Percentiles rank a stretch among this genome's conserved stretches.
Evolutionary conservation across 2,888 invertebrate species (phyloP).

Genomic region (Eupithecia pulchellata): DNA sequence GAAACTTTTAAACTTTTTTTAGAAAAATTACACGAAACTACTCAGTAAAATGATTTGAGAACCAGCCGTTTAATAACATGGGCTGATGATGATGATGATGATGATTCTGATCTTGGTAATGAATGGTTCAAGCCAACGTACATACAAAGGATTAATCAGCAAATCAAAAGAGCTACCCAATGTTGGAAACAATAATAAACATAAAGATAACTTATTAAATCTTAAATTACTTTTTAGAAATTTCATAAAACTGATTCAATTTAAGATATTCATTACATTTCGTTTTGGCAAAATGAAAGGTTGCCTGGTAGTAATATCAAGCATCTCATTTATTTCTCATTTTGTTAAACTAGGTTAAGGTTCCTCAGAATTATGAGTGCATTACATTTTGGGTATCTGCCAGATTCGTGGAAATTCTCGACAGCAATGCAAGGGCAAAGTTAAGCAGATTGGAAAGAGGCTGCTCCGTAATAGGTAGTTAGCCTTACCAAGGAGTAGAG

Average conservation of each 20-base stretch:
- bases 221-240: not conserved
- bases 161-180: too few relatives aligned
- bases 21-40: too few relatives aligned
- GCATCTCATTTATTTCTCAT: not conserved
- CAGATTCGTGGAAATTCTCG: not conserved
- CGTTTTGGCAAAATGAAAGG: not conserved
- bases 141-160: too few relatives aligned
- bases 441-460: conserved; percentile 7
- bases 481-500: not conserved
- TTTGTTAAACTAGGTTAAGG: not conserved
- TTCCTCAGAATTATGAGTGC: not conserved
- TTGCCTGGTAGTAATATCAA: not conserved
- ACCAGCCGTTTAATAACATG: too few relatives aligned
- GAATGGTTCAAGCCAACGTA: too few relatives aligned
- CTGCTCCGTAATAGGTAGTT: not conserved
- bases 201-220: too few relatives aligned
- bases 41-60: too few relatives aligned
- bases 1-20: too few relatives aligned
- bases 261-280: not conserved
- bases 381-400: conserved; percentile 12
- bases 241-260: not conserved
- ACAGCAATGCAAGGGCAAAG: conserved; percentile 3
- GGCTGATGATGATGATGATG: too few relatives aligned
- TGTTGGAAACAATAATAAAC: too few relatives aligned
- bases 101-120: too few relatives aligned